A percentile compares a stretch with the other conserved stretches of the same genome.
Conservation (phyloP, 1,140 invertebrate species). For the Procambarus virginalis region DNA sequence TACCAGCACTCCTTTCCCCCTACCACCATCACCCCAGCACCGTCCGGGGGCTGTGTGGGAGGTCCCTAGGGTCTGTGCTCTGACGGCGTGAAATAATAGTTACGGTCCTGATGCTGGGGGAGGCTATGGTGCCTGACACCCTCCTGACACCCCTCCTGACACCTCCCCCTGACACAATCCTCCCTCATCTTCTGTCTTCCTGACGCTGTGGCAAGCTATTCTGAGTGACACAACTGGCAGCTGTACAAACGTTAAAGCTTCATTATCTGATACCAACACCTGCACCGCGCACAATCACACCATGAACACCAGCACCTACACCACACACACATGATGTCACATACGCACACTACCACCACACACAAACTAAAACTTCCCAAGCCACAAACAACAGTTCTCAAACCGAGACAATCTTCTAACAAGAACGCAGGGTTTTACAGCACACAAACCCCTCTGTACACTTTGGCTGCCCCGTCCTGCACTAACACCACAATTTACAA, state of each 20-base stretch:
- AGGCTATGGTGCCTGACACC: constrained; percentile 38
- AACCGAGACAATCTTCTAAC: too few relatives aligned
- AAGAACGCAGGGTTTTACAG: too few relatives aligned
- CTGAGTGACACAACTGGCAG: background rate
- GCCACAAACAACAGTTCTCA: too few relatives aligned
- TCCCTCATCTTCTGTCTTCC: background rate
- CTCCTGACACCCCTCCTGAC: background rate
- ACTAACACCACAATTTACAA: too few relatives aligned
- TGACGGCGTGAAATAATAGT: constrained; percentile 61
- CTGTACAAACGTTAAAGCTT: background rate
- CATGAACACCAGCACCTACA: background rate
- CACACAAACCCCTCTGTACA: too few relatives aligned
- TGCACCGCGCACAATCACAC: background rate
- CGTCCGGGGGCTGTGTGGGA: constrained; percentile 16
- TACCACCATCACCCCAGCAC: background rate
- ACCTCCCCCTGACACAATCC: background rate
- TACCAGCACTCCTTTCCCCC: background rate
- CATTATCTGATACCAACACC: background rate
- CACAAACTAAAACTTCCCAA: too few relatives aligned
- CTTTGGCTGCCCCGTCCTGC: too few relatives aligned
- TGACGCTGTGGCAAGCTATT: background rate
- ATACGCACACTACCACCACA: background rate
- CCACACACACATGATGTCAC: background rate
- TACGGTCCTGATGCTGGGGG: constrained; percentile 42
- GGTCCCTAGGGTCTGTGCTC: constrained; percentile 43